Evolutionary conservation across 37 sponge, comb jelly and placozoan species (phyloP).

Genomic region (Bolinopsis microptera): DNA sequence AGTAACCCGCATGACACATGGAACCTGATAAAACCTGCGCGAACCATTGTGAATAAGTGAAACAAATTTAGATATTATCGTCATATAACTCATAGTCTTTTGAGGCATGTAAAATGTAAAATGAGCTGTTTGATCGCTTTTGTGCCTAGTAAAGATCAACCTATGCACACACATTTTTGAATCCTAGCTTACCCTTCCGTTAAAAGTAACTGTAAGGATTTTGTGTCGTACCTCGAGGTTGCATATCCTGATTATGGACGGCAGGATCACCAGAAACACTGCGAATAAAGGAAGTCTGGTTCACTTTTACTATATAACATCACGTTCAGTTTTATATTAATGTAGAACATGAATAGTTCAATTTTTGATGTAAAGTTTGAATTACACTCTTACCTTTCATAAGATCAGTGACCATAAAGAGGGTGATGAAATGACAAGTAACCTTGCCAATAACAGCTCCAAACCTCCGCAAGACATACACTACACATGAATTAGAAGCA

Average conservation of each 20-base stretch:
- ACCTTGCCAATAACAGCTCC: not conserved
- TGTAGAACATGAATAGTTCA: not conserved
- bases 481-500: not conserved
- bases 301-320: not conserved
- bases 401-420: constrained; percentile 11
- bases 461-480: not conserved
- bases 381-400: not conserved
- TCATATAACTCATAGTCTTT: too few relatives aligned
- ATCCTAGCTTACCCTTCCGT: too few relatives aligned
- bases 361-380: not conserved
- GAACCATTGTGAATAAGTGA: too few relatives aligned
- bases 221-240: not conserved
- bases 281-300: not conserved
- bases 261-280: constrained; percentile 30
- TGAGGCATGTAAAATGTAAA: too few relatives aligned
- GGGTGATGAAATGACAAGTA: not conserved
- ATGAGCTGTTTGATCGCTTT: too few relatives aligned
- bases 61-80: too few relatives aligned
- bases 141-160: too few relatives aligned
- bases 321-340: not conserved
- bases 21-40: not conserved
- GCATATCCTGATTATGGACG: not conserved
- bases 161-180: too few relatives aligned
- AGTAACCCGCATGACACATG: constrained; percentile 3
- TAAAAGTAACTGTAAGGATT: too few relatives aligned